Base-by-base conservation (phyloP, 2,888 invertebrate species). In the Amitus sp. region DNA sequence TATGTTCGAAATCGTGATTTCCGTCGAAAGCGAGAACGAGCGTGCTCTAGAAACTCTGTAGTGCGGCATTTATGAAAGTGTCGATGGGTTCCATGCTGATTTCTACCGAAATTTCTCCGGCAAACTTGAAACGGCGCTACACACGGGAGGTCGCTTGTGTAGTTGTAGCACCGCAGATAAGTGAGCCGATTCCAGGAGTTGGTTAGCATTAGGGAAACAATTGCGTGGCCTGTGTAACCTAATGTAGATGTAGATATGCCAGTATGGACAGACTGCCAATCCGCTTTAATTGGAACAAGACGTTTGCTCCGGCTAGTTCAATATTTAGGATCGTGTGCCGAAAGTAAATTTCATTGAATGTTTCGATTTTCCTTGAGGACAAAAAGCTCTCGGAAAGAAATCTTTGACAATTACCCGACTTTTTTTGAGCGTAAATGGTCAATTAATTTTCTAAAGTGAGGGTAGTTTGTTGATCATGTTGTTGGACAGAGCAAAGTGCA, bases 21-120 rank as follows among this genome's bases (percentile, higher is more conserved):
- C 10, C 30, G 30, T n/a, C 30, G 30, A 30, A 30, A 30, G 10
- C 30, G 10, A 30, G 10, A 9, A 30, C 2, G 30, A 30, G n/a
- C n/a, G n/a, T 30, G 30, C n/a, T 2, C 30, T 3, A 30, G 30
- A 30, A 30, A 30, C 30, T 30, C 30, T 7, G 10, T 10, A n/a
- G 30, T 30, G 30, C 30, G 30, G 30, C 30, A 30, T n/a, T 30
- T 30, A 30, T 30, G 30, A 30, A 30, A 10, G 30, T 30, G 30
- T 30, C 30, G n/a, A 30, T 30, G 30, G n/a, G n/a, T 30, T 30
- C 30, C n/a, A 30, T 30, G 30, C 30, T 30, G 30, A 30, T 30
- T 30, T 30, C 30, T 30, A 30, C 30, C 30, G 2, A 30, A 30
- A 30, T 30, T 30, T 30, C 30, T 30, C 30, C 30, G 2, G 30